Evolutionary conservation across 2,888 invertebrate species (phyloP).

Genomic region (Heliconius sara): DNA sequence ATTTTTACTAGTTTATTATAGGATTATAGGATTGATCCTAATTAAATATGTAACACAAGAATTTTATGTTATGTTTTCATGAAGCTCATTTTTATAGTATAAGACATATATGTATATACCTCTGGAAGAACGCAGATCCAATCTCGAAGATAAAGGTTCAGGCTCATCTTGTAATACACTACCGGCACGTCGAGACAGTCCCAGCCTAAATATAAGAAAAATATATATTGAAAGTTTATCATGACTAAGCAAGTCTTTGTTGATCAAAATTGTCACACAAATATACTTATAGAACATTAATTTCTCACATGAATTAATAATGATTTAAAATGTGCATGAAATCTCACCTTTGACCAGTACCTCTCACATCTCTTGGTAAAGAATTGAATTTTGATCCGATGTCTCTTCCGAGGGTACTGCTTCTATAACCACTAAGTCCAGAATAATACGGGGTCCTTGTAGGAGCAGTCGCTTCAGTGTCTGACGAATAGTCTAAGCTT

Average conservation of each 20-base stretch:
- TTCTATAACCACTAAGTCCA: conserved; percentile 78
- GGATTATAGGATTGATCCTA: too few relatives aligned
- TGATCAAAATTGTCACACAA: background rate
- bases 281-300: background rate
- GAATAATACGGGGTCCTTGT: conserved; percentile 90
- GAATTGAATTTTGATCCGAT: conserved; percentile 89
- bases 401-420: conserved; percentile 83
- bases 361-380: conserved; percentile 87
- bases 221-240: background rate
- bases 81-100: background rate
- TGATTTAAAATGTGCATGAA: background rate
- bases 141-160: conserved; percentile 76
- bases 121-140: conserved; percentile 82
- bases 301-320: background rate
- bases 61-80: background rate
- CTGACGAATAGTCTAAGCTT: conserved; percentile 96
- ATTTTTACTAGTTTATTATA: too few relatives aligned
- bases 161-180: conserved; percentile 79
- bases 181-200: conserved; percentile 73
- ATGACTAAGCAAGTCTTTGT: background rate
- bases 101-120: conserved; percentile 58
- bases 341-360: conserved; percentile 82
- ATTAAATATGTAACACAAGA: background rate
- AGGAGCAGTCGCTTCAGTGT: conserved; percentile 96
- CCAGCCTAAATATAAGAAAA: conserved; percentile 60